Base-by-base conservation (phyloP, 2,888 invertebrate species). In the Cataglyphis rosenhaueri region DNA sequence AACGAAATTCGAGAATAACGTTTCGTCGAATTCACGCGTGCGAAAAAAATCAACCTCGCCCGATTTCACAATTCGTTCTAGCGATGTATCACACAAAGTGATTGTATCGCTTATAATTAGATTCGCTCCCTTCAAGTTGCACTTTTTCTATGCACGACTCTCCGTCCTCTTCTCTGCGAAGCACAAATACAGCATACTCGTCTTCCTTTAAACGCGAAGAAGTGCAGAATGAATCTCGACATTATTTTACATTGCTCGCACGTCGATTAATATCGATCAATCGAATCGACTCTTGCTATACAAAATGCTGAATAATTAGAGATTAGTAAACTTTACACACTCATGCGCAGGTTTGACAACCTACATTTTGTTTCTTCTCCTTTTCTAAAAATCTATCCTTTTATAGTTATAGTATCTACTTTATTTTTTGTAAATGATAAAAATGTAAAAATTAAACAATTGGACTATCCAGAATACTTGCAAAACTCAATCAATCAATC, bases 21-120 rank as follows among this genome's bases (percentile, higher is more conserved):
- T 25, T 18, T 25, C 25, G 29, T 44, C 44, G 25, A 65, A 44
- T 65, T 65, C 4, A 9, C 15, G 41, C 15, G 41, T 21, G 44
- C 44, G 44, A 44, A 12, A 5, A n/a, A 44, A 64, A 73, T 38
- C 38, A 48, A 64, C 38, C 25, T 66, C 38, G 32, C 68, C 64
- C 71, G 61, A 85, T 35, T 79, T 79, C 75, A 83, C 87, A 75
- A 81, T 68, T 66, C 44, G n/a, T 55, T 57, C 57, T 48, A 66
- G 79, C 71, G 79, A 73, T 82, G 62, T 82, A 81, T 78, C 52
- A 52, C 8, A 48, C 6, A 1, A 6, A 18, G 18, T 48, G 18
- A 48, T 48, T 48, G 12, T 18, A 82, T 3, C 52, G 79, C 78
- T 70, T 35, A 59, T 71, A 76, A 57, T 71, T 35, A 8, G 44